A percentile compares a stretch with the other conserved stretches of the same genome.
These are phyloP conservation scores for Ariolimax columbianus DNA, from an alignment of 2,888 invertebrate genomes.

Conservation along the genomic window DNA sequence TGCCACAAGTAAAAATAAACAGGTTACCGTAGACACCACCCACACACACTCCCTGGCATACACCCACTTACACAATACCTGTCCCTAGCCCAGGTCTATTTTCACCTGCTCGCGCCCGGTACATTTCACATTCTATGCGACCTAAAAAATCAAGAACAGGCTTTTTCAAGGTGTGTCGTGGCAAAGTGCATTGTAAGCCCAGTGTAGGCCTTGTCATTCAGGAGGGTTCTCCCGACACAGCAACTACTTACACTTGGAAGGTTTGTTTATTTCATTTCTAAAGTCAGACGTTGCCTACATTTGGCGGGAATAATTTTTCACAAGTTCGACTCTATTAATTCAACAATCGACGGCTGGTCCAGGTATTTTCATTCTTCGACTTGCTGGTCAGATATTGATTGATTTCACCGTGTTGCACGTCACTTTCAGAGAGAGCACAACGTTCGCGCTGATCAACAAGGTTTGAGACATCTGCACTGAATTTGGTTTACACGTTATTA, in stretches of 20 bases:
- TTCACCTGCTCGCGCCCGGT: slow-evolving; percentile 5
- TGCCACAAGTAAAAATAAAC: slow-evolving; percentile 3
- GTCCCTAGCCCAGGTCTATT: neutral
- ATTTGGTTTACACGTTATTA: too few species aligned
- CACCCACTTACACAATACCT: neutral
- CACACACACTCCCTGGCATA: neutral
- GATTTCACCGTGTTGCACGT: too few species aligned
- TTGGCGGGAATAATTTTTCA: neutral
- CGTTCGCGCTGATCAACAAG: too few species aligned
- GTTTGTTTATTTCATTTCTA: slow-evolving; percentile 2
- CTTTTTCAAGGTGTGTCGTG: slow-evolving; percentile 8
- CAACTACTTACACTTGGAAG: neutral
- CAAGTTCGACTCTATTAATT: neutral
- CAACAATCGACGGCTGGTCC: too few species aligned
- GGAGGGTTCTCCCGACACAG: neutral
- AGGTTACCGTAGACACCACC: neutral
- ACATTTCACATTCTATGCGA: slow-evolving; percentile 19
- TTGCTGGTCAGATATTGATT: neutral
- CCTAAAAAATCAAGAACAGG: slow-evolving; percentile 11
- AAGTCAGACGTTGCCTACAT: neutral
- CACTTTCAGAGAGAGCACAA: too few species aligned
- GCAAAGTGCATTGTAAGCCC: neutral
- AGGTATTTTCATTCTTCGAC: too few species aligned
- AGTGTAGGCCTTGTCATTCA: neutral
- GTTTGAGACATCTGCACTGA: too few species aligned